Base-by-base conservation (phyloP, 2,888 invertebrate genomes). In the Geotrupes spiniger region DNA sequence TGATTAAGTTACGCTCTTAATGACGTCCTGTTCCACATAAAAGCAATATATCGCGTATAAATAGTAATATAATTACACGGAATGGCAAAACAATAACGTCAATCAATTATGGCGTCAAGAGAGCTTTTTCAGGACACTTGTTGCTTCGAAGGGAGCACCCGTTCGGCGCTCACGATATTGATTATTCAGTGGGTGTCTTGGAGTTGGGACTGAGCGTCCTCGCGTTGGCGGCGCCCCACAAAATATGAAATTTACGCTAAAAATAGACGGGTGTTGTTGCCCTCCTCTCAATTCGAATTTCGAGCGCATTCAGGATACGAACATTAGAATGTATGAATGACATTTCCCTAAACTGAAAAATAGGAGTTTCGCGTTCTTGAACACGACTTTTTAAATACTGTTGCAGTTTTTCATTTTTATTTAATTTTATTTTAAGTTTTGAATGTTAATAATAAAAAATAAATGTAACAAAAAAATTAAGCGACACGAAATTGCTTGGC, bases 131-230 rank as follows among this genome's bases (percentile, higher is more conserved):
- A 53, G 47, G 51, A 53, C 53, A 53, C 53, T 55, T 52, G 54
- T 55, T 55, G 55, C 56, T 46, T 48, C 49, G 49, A 54, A 48
- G 55, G 53, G 28, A 56, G 49, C 53, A 40, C 57, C 53, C 45
- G 40, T 56, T 56, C 49, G 54, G 56, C 56, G 56, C 53, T 54
- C 42, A 42, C 42, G 38, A 36, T 56, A 56, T 56, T 54, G 56
- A 56, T 56, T 56, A 53, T 54, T 42, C 52, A 42, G 53, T 56
- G 52, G 56, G 53, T 47, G 53, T 50, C 44, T 46, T 44, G 47
- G 46, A 46, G 47, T 47, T 49, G 49, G 53, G 50, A 50, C 46
- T 47, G 5, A 14, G 3, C 12, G 33, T 10, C 11, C 11, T 10
- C 47, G 36, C 44, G 53, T 50, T 42, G 53, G 53, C 25, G 41